Evolutionary conservation across 2,888 invertebrate genomes (phyloP).

Genomic region (Blastobasis lacticolella): DNA sequence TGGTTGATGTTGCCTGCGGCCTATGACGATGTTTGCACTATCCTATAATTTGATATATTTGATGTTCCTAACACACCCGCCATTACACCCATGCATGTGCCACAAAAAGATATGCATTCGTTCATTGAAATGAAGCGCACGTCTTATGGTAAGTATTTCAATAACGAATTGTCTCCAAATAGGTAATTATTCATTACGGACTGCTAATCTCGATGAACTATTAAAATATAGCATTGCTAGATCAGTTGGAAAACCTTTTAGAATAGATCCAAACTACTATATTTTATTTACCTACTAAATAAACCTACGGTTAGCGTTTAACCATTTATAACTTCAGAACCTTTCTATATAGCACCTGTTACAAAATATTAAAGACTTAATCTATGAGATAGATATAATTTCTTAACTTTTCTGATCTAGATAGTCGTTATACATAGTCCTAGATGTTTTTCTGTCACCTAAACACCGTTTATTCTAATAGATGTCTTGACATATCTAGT

Average conservation of each 20-base stretch:
- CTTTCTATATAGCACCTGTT: background rate
- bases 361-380: background rate
- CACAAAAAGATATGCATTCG: constrained; percentile 19
- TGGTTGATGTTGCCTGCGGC: constrained; percentile 57
- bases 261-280: background rate
- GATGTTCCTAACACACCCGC: constrained; percentile 30
- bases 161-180: constrained; percentile 5
- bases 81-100: constrained; percentile 53
- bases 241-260: background rate
- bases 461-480: constrained; percentile 30
- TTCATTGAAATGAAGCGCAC: no score
- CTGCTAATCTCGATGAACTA: no score
- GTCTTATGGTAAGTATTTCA: no score
- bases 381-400: background rate
- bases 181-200: constrained; percentile 10
- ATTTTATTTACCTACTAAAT: background rate
- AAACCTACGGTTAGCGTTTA: no score
- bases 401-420: background rate
- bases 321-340: no score
- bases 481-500: constrained; percentile 13
- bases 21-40: constrained; percentile 45
- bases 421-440: constrained; percentile 23
- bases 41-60: constrained; percentile 26
- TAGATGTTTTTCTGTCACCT: constrained; percentile 46
- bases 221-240: constrained; percentile 4